A percentile compares a stretch with the other conserved stretches of the same genome.
Conservation (phyloP, 2,797 vertebrate species). For the Danio albolineatus region DNA sequence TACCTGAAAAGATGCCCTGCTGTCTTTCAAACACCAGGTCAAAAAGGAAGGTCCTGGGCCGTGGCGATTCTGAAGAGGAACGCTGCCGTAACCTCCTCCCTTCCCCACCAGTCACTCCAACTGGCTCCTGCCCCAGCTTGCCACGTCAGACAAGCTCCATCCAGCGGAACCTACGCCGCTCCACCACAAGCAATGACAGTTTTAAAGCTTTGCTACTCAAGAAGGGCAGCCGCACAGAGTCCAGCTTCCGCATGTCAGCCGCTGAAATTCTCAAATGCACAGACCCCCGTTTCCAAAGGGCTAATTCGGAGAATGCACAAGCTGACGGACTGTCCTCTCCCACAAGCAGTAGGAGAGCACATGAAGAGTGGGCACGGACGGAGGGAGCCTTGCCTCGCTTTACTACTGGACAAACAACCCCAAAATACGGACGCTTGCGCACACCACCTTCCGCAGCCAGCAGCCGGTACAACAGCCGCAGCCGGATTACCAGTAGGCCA, state of each 20-base stretch:
- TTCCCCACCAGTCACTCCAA: constrained; percentile 81
- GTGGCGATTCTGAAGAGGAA: constrained; percentile 84
- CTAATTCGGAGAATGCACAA: constrained; percentile 59
- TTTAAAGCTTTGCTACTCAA: constrained; percentile 94
- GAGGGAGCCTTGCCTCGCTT: constrained; percentile 83
- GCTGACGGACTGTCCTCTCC: constrained; percentile 38
- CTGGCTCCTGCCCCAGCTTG: constrained; percentile 66
- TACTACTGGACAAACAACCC: constrained; percentile 69
- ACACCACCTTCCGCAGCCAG: constrained; percentile 90
- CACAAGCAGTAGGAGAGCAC: constrained; percentile 74
- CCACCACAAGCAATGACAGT: constrained; percentile 87
- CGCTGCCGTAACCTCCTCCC: constrained; percentile 63
- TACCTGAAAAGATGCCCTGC: neutral
- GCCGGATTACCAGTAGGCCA: constrained; percentile 86
- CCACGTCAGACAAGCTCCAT: constrained; percentile 82
- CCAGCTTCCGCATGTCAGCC: constrained; percentile 86
- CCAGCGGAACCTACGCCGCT: constrained; percentile 82
- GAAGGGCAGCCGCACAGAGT: constrained; percentile 86
- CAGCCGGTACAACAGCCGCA: constrained; percentile 86
- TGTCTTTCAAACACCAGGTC: constrained; percentile 79
- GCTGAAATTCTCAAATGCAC: constrained; percentile 87
- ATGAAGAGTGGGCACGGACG: constrained; percentile 83
- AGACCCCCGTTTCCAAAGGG: constrained; percentile 75
- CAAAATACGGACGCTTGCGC: constrained; percentile 81
- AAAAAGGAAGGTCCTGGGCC: constrained; percentile 94